Conservation (phyloP, 1,140 invertebrate genomes). For the Popillia japonica region DNA sequence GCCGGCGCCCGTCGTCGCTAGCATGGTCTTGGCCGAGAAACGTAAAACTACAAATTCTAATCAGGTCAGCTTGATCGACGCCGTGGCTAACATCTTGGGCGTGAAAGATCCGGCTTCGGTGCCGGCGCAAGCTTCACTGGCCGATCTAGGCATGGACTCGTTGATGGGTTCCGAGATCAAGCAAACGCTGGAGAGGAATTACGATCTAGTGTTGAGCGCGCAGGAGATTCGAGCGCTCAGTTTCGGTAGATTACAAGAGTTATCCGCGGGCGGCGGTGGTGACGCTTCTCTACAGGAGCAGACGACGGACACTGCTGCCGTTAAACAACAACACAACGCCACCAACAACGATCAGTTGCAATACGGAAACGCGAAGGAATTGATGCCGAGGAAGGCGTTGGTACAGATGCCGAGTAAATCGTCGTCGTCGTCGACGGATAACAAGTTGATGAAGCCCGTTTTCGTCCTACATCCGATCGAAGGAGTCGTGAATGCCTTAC, state of each 20-base stretch:
- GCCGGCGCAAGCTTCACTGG: conserved; percentile 76
- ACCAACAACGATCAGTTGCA: conserved; percentile 55
- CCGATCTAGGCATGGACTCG: conserved; percentile 96
- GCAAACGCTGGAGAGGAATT: conserved; percentile 92
- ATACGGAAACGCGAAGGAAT: conserved; percentile 61
- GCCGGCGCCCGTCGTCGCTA: conserved; percentile 84
- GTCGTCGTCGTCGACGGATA: conserved; percentile 31
- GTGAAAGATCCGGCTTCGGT: conserved; percentile 82
- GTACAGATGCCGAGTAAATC: conserved; percentile 66
- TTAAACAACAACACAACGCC: conserved; percentile 67
- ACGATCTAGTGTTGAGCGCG: conserved; percentile 78
- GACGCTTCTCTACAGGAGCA: too few species aligned
- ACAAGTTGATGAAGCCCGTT: conserved; percentile 61
- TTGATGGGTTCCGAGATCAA: conserved; percentile 99
- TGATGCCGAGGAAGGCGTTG: conserved; percentile 73
- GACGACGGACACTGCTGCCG: too few species aligned
- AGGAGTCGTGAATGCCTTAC: conserved; percentile 78
- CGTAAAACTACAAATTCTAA: conserved; percentile 56
- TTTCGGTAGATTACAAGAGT: conserved; percentile 58
- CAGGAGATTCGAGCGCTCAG: conserved; percentile 8
- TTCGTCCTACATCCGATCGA: conserved; percentile 87
- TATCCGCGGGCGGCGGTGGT: conserved; percentile 78
- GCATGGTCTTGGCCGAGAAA: conserved; percentile 82
- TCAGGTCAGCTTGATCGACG: conserved; percentile 74
- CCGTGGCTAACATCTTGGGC: conserved; percentile 86